Percentiles rank a stretch among this genome's conserved stretches.
Conservation (phyloP, 2,888 invertebrate genomes). For the Rhorus exstirpatorius region DNA sequence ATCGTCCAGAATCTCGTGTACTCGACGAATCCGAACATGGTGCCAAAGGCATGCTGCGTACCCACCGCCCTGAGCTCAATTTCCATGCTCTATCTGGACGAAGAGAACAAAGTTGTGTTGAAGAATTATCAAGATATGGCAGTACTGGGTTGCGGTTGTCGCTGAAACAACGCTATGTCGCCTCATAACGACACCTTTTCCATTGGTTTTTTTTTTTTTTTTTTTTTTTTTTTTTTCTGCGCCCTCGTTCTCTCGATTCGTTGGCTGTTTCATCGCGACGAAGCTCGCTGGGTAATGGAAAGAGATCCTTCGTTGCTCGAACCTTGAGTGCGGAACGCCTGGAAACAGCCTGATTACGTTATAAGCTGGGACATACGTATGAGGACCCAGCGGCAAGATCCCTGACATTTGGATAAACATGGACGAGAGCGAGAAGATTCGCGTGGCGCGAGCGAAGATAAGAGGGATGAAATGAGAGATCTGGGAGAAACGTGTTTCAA, state of each 20-base stretch:
- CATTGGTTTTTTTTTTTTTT: neutral
- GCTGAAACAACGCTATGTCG: slow-evolving; percentile 89
- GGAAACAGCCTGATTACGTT: too few relatives aligned
- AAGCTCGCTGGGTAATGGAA: too few relatives aligned
- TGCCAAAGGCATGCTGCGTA: slow-evolving; percentile 98
- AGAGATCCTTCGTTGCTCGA: too few relatives aligned
- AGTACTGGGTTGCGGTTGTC: slow-evolving; percentile 99
- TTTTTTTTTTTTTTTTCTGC: neutral
- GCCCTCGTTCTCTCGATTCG: neutral
- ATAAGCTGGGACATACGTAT: too few relatives aligned
- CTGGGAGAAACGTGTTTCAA: too few relatives aligned
- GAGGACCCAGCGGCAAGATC: too few relatives aligned
- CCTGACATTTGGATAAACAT: too few relatives aligned
- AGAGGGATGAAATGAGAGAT: too few relatives aligned
- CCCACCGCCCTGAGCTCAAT: slow-evolving; percentile 97
- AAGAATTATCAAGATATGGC: slow-evolving; percentile 99
- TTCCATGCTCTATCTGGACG: slow-evolving; percentile 98
- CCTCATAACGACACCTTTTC: neutral
- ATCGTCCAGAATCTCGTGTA: slow-evolving; percentile 99
- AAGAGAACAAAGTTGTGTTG: slow-evolving; percentile 97
- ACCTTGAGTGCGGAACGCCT: too few relatives aligned
- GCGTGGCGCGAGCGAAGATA: too few relatives aligned
- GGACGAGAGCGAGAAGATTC: too few relatives aligned
- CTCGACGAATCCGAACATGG: slow-evolving; percentile 94
- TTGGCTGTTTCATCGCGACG: too few relatives aligned